phyloP scores from a whole-genome alignment of 2,797 vertebrate species.

The Crenichthys baileyi region DNA sequence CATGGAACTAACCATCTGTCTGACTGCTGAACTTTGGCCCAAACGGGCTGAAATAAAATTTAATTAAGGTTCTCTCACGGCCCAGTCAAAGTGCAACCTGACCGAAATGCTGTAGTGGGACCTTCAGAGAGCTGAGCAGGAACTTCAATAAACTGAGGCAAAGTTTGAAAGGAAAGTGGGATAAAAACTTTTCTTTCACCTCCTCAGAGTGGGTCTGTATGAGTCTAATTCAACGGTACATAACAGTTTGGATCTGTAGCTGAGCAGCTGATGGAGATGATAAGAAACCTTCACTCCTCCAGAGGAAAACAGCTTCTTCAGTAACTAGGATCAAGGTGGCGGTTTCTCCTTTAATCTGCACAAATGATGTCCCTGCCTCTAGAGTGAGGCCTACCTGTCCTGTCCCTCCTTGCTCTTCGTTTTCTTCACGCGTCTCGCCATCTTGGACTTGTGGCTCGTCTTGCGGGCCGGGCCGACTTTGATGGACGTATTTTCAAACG shows the following conservation, averaged over 20 bases:
- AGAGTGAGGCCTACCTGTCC: conserved; percentile 84
- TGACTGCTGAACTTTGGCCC: no score
- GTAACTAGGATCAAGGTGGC: not conserved
- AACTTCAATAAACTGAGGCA: no score
- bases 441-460: conserved; percentile 91
- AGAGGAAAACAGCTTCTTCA: not conserved
- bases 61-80: no score
- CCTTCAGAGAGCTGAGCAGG: no score
- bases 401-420: conserved; percentile 91
- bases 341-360: not conserved
- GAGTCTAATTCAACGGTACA: no score
- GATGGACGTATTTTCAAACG: conserved; percentile 97
- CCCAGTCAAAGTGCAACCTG: no score
- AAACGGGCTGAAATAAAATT: no score
- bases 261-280: not conserved
- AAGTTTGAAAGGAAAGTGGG: no score
- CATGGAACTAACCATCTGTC: no score
- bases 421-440: conserved; percentile 95
- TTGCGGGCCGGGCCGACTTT: conserved; percentile 95
- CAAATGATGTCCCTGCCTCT: not conserved
- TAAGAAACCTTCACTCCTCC: not conserved
- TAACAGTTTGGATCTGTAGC: not conserved
- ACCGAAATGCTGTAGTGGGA: no score
- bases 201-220: no score
- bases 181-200: no score